These are phyloP conservation scores for Drosophila tripunctata DNA, from an alignment of 2,888 invertebrate species.

Conservation along the genomic window DNA sequence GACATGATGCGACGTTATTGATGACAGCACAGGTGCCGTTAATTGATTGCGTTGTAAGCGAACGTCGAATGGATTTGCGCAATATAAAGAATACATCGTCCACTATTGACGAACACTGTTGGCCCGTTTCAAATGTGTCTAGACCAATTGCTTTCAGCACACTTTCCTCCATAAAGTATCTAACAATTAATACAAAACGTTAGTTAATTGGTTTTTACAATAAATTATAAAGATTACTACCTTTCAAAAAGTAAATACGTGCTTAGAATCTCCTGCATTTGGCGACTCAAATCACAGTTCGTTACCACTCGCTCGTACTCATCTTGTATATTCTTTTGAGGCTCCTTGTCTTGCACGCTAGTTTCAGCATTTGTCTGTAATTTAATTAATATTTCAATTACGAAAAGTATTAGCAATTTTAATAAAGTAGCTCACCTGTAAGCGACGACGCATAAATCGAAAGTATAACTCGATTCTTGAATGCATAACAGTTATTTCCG, in stretches of 20 bases:
- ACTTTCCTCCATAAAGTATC: conserved; percentile 97
- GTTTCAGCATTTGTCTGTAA: conserved; percentile 87
- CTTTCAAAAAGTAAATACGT: conserved; percentile 96
- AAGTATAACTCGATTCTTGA: conserved; percentile 95
- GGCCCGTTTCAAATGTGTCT: conserved; percentile 90
- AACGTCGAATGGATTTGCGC: conserved; percentile 96
- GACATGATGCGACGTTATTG: conserved; percentile 94
- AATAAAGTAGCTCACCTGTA: conserved; percentile 85
- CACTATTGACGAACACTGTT: conserved; percentile 94
- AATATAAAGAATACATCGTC: conserved; percentile 99
- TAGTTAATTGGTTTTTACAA: background rate
- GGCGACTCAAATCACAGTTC: conserved; percentile 89
- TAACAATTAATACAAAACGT: conserved; percentile 55
- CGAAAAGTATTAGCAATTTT: background rate
- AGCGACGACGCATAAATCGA: conserved; percentile 92
- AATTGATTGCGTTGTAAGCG: conserved; percentile 95
- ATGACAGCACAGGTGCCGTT: conserved; percentile 98
- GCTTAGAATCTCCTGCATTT: conserved; percentile 93
- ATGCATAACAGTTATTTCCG: conserved; percentile 96
- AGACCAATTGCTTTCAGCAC: conserved; percentile 94
- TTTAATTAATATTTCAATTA: background rate
- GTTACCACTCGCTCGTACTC: conserved; percentile 88
- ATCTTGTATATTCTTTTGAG: conserved; percentile 84
- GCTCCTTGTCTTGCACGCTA: conserved; percentile 85
- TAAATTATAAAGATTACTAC: conserved; percentile 80